Conservation (phyloP, 2,113 vertebrate species). For the Dissostichus mawsoni region DNA sequence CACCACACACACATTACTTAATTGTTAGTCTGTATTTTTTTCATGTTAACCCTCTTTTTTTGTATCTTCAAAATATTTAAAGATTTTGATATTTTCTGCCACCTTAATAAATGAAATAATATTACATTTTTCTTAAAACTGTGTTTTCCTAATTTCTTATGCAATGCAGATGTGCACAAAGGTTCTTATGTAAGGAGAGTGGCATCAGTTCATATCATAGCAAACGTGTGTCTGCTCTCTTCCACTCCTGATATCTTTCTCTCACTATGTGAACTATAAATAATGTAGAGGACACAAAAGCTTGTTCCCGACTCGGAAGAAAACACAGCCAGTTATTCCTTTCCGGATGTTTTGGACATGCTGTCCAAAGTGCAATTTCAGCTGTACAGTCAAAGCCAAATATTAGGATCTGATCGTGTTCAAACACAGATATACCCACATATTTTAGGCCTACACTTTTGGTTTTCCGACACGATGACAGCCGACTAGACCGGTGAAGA, state of each 20-base stretch:
- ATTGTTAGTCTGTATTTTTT: conserved; percentile 4
- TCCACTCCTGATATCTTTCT: background rate
- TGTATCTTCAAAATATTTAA: background rate
- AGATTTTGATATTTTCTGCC: background rate
- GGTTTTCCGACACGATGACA: background rate
- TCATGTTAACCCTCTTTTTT: background rate
- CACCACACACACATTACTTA: conserved; percentile 1
- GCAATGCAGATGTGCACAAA: background rate
- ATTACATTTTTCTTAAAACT: background rate
- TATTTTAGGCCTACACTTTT: background rate
- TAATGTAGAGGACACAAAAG: conserved; percentile 51
- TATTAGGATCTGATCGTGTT: background rate
- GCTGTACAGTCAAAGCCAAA: background rate
- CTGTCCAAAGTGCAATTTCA: conserved; percentile 26
- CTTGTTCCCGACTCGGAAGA: conserved; percentile 18
- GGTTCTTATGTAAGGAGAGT: background rate
- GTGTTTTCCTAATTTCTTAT: background rate
- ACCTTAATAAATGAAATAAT: background rate
- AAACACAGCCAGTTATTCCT: conserved; percentile 12
- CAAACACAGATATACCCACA: background rate
- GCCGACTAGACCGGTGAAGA: background rate
- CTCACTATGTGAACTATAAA: conserved; percentile 32
- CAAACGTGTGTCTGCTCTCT: background rate
- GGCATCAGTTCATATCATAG: background rate
- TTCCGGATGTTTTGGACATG: background rate